Base-by-base conservation (phyloP, 2,113 vertebrate genomes). In the Bos javanicus region DNA sequence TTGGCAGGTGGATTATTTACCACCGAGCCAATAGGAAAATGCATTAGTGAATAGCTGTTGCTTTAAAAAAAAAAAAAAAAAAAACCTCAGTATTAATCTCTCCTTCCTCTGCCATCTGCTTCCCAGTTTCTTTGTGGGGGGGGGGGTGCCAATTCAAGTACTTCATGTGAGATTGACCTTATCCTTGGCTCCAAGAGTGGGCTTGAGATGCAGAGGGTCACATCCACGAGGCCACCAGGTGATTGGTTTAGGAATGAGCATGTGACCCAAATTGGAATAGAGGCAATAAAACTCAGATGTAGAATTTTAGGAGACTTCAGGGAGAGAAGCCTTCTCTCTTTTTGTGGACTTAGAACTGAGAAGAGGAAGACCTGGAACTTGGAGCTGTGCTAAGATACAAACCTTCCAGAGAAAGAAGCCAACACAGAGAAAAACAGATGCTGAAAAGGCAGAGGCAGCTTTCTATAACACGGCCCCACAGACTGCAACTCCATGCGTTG, bases 331-430 rank as follows among this genome's bases (percentile, higher is more conserved):
- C 11, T 50, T 76, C 39, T 89, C 84, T 91, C 19, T 64, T 94
- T 76, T 10, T 48, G 36, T 30, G 39, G 11, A 39, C 2, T 50
- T 71, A 30, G 25, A 86, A 13, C 60, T 59, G 48, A 91, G 82
- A 91, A 86, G 59, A 81, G 33, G 33, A 46, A 67, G 17, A 81
- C 17, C 7, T 83, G 59, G 59, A 71, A 46, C 23, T 57, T 48
- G 28, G 57, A 56, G 7, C 46, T 91, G 33, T 59, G 21, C 21
- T 85, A 82, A 89, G 12, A 21, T 15, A 36, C 16, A 81, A 50
- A 2, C 9, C 39, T 87, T 91, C 59, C 48, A 90, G 52, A 85
- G 33, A 86, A 86, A 67, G 80, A 91, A 96, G 84, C 48, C 54
- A 46, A 57, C 26, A 33, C 2, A 16, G 87, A 60, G 21, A 60